These are phyloP conservation scores for Odocoileus hemionus DNA, from an alignment of 2,113 vertebrate genomes.

Conservation along the genomic window DNA sequence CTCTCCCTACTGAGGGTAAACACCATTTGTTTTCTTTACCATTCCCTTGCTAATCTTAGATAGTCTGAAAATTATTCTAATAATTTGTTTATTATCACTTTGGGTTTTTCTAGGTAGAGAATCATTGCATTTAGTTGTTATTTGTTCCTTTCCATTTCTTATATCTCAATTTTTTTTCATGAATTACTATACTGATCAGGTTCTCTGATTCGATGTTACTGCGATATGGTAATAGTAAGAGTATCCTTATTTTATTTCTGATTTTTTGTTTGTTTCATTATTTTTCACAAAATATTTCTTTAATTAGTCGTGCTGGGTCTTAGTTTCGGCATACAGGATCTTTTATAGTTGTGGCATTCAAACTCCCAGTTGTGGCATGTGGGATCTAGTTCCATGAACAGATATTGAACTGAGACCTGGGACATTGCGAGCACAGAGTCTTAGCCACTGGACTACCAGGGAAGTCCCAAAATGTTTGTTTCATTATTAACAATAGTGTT, in stretches of 20 bases:
- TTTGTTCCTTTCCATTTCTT: not conserved
- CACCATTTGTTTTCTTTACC: not conserved
- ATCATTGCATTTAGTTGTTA: not conserved
- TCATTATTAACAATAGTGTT: not conserved
- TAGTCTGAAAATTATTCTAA: constrained; percentile 6
- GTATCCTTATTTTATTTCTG: not conserved
- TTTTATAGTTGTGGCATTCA: not conserved
- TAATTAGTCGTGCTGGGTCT: not conserved
- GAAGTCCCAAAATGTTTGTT: not conserved
- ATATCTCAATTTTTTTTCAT: not conserved
- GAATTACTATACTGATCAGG: not conserved
- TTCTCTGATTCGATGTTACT: not conserved
- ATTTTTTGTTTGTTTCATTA: not conserved
- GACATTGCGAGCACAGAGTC: not conserved
- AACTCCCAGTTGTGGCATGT: not conserved
- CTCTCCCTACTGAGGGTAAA: not conserved
- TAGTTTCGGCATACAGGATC: not conserved
- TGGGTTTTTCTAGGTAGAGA: not conserved
- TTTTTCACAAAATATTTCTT: not conserved
- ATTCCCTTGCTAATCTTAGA: not conserved
- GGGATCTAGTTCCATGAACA: not conserved
- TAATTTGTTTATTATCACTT: not conserved
- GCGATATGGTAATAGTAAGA: not conserved
- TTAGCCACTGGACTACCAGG: not conserved
- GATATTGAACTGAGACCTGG: not conserved